phyloP scores from a whole-genome alignment of 1,140 invertebrate genomes.

The Drosophila bipectinata region DNA sequence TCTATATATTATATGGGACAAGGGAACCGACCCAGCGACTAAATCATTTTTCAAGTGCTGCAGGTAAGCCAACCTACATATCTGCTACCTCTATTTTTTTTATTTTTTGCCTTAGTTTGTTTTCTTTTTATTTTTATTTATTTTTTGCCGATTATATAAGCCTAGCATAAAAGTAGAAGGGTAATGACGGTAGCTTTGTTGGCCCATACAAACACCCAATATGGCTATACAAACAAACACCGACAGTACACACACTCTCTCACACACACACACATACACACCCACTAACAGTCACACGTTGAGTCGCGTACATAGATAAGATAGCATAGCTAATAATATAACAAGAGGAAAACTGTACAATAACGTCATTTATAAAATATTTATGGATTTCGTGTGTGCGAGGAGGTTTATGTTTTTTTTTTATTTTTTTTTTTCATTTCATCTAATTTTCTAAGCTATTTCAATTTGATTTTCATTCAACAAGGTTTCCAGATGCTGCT shows the following conservation, averaged over 20 bases:
- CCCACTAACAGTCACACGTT: slow-evolving; percentile 7
- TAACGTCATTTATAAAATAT: slow-evolving; percentile 73
- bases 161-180: slow-evolving; percentile 58
- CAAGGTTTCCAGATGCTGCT: slow-evolving; percentile 52
- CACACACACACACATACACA: slow-evolving; percentile 8
- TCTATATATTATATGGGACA: slow-evolving; percentile 46
- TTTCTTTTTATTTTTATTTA: slow-evolving; percentile 3
- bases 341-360: slow-evolving; percentile 58
- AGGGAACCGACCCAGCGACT: slow-evolving; percentile 11
- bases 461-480: slow-evolving; percentile 41
- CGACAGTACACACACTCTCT: slow-evolving; percentile 16
- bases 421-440: not conserved
- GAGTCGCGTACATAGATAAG: slow-evolving; percentile 66
- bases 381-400: slow-evolving; percentile 36
- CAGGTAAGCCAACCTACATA: slow-evolving; percentile 6
- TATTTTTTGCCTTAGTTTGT: not conserved
- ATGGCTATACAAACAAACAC: slow-evolving; percentile 54
- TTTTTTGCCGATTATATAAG: slow-evolving; percentile 61
- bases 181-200: slow-evolving; percentile 52
- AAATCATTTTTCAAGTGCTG: slow-evolving; percentile 31
- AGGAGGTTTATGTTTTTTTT: slow-evolving; percentile 11
- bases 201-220: slow-evolving; percentile 53
- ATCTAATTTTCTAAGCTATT: slow-evolving; percentile 12
- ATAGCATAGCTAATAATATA: slow-evolving; percentile 82
- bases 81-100: not conserved